phyloP scores from a whole-genome alignment of 1,140 invertebrate species.

The Brachionus paranguensis region DNA sequence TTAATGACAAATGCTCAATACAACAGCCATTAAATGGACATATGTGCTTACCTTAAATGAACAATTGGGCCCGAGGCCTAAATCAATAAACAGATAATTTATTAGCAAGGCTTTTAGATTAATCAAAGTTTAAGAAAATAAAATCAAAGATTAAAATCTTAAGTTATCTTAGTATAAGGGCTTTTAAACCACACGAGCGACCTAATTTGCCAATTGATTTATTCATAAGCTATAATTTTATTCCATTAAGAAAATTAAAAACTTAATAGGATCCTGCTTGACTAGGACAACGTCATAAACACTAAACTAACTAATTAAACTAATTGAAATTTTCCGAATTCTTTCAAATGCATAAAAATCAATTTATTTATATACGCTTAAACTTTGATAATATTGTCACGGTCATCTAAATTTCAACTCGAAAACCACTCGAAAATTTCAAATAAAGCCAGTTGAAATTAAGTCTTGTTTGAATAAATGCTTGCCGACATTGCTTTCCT shows the following conservation, averaged over 20 bases:
- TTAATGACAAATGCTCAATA: background rate
- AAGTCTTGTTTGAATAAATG: background rate
- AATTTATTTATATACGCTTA: background rate
- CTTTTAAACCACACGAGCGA: background rate
- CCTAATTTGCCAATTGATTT: background rate
- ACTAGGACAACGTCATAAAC: background rate
- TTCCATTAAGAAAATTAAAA: conserved; percentile 35
- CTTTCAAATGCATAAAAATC: conserved; percentile 16
- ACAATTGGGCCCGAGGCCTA: background rate
- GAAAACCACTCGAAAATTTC: background rate
- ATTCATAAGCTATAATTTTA: background rate
- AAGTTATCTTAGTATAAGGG: background rate
- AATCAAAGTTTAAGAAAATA: conserved; percentile 2
- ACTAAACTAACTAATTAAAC: conserved; percentile 12
- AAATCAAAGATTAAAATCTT: conserved; percentile 2
- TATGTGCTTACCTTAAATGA: background rate
- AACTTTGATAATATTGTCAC: conserved; percentile 24
- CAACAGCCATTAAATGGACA: background rate
- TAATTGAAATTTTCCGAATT: conserved; percentile 30
- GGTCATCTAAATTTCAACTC: conserved; percentile 13
- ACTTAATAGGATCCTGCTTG: conserved; percentile 1
- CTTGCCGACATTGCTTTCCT: background rate
- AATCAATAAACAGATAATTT: background rate
- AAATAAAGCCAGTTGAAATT: conserved; percentile 1
- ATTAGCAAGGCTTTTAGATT: background rate